Base-by-base conservation (phyloP, 2,888 invertebrate genomes). In the Frankliniella intonsa region DNA sequence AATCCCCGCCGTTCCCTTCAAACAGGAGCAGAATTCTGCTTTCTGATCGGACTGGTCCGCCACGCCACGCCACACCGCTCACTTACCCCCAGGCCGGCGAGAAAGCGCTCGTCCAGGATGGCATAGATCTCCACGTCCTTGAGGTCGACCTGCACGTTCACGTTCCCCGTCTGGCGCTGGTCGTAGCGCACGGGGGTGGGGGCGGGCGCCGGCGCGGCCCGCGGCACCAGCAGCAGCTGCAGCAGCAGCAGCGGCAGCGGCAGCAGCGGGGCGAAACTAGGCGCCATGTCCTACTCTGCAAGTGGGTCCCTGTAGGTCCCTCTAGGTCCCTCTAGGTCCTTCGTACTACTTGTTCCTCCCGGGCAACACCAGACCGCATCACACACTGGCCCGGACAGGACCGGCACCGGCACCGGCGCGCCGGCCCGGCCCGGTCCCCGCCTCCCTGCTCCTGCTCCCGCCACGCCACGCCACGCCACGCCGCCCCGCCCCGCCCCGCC, bases 101-200 rank as follows among this genome's bases (percentile, higher is more conserved):
- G 69, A 22, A 76, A 25, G 69, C 69, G 22, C 69, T 91, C 91
- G 85, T 91, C 91, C 84, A 93, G 86, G 62, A 94, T 87, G 11
- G 93, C 94, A 85, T 95, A 90, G 85, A 95, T 91, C 86, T 93
- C 91, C 84, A 95, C 90, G 88, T 95, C 93, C 88, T 94, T 95
- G 84, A 95, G 89, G 87, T 93, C 93, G 84, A 95, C 90, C 86
- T 94, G 94, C 84, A 95, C 92, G 88, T 95, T 95, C 85, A 93
- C 90, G 85, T 94, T 92, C 27, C 95, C 95, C 7, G 91, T 92
- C 88, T 95, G 95, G 80, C 93, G 91, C 87, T 95, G 94, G 87
- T 95, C 94, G 87, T 89, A 90, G 80, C 84, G 83, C 76, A 84
- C 82, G 81, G 84, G 83, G 65, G 84, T 82, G 81, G 84, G 83